These are phyloP conservation scores for Drosophila formosana DNA, from an alignment of 2,888 invertebrate species.

Conservation along the genomic window DNA sequence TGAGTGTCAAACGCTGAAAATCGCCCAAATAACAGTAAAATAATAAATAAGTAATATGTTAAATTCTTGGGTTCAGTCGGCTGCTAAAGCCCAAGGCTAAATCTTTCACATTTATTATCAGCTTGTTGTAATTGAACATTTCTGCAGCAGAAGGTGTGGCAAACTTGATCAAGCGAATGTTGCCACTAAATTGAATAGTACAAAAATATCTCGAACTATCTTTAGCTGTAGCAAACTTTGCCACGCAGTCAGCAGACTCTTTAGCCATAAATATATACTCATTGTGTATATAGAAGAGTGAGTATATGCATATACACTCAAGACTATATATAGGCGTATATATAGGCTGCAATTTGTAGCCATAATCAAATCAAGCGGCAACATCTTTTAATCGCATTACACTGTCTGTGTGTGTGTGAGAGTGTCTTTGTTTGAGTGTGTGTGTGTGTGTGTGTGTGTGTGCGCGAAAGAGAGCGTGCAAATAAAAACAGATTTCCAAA, in stretches of 20 bases:
- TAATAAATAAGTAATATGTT: too few relatives aligned
- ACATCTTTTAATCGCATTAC: slow-evolving; percentile 73
- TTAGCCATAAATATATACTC: too few relatives aligned
- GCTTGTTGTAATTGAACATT: background rate
- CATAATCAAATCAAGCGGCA: slow-evolving; percentile 64
- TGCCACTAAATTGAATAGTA: background rate
- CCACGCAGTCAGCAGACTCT: slow-evolving; percentile 1
- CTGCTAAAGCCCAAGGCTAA: background rate
- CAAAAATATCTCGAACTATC: background rate
- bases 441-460: slow-evolving; percentile 26
- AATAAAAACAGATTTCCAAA: slow-evolving; percentile 79
- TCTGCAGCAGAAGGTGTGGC: background rate
- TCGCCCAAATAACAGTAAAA: too few relatives aligned
- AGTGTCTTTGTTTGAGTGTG: slow-evolving; percentile 6
- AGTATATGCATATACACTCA: background rate
- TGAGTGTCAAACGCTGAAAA: too few relatives aligned
- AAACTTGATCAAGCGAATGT: background rate
- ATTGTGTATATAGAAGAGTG: too few relatives aligned
- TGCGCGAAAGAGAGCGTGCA: slow-evolving; percentile 72
- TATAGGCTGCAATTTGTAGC: slow-evolving; percentile 40
- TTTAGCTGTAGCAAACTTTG: background rate
- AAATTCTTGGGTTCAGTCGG: background rate
- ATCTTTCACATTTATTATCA: slow-evolving; percentile 1
- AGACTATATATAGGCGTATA: slow-evolving; percentile 19
- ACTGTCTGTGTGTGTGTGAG: slow-evolving; percentile 30